These are phyloP conservation scores for Clusia tigrina DNA, from an alignment of 2,888 invertebrate species.

Conservation along the genomic window DNA sequence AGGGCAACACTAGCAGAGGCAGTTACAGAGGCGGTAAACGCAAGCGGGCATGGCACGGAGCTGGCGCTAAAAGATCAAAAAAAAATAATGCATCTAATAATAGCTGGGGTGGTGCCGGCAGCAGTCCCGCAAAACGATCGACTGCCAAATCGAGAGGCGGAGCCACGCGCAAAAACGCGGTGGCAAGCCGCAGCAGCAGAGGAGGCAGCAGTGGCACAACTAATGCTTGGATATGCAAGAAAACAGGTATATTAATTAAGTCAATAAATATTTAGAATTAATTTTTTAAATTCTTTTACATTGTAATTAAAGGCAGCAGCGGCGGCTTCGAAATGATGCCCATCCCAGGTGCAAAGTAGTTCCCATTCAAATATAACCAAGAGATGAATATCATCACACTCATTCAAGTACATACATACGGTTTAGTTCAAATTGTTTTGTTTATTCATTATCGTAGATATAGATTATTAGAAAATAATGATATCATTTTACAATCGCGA, in stretches of 20 bases:
- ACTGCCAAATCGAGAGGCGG: constrained; percentile 23
- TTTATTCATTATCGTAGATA: too few species aligned
- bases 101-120: constrained; percentile 20
- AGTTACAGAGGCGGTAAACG: constrained; percentile 51
- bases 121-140: constrained; percentile 33
- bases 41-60: constrained; percentile 50
- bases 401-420: too few species aligned
- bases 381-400: too few species aligned
- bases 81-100: constrained; percentile 30
- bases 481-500: too few species aligned
- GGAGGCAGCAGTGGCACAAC: constrained; percentile 22
- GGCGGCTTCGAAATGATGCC: constrained; percentile 58
- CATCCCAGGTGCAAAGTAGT: constrained; percentile 53
- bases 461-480: too few species aligned
- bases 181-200: constrained; percentile 16
- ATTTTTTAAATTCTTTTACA: constrained; percentile 15
- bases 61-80: constrained; percentile 42
- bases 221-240: constrained; percentile 50
- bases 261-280: background rate
- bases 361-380: too few species aligned
- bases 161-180: constrained; percentile 25
- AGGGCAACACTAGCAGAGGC: constrained; percentile 32
- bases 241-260: constrained; percentile 38
- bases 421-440: too few species aligned
- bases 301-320: constrained; percentile 40